Evolutionary conservation across 2,797 vertebrate species (phyloP), one percentile per base, ranked within the genome.

Genomic region (Emydoidea blandingii): DNA sequence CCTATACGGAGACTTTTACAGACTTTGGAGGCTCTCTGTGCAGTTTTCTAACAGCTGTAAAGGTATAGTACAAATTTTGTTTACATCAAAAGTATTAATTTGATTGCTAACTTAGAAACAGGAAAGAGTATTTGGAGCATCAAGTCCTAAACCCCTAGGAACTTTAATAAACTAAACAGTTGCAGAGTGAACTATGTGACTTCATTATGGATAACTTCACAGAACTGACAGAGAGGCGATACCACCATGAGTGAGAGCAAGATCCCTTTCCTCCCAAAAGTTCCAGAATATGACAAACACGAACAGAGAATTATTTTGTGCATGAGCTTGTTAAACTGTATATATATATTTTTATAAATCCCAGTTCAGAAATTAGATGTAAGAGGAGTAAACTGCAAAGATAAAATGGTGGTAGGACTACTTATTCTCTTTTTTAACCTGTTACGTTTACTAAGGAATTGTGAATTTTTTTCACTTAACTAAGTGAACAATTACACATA

Each of bases 21-120:
- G 99, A 99, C 91, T 97, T 99, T 79, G 99, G 99, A 86, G 98
- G 98, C 5, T 81, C 95, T 94, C 96, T 98, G 12, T 99, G 98
- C 97, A 99, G 98, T 97, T 99, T 98, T 89, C 98, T 99, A 8
- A 98, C 99, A 52, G 98, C 99, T 62, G 98, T 99, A 84, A 98
- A 98, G 98, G 99, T 99, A 96, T 92, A 72, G 11, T 27, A 8
- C 34, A 59, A 44, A 3, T 41, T 18, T 86, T 49, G 96, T 92
- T 86, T 79, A 0, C 81, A 4, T 79, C 37, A 56, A 62, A 53
- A 85, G 34, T 79, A 72, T 1, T 11, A 1, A 29, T 29, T 54
- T 80, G 65, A 34, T 93, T 89, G 14, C 10, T 81, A 21, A 59
- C 81, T 49, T 56, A 34, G 79, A 85, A 49, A 57, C 50, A 3